phyloP scores from a whole-genome alignment of 1,140 invertebrate species.

The Chlorops oryzae region DNA sequence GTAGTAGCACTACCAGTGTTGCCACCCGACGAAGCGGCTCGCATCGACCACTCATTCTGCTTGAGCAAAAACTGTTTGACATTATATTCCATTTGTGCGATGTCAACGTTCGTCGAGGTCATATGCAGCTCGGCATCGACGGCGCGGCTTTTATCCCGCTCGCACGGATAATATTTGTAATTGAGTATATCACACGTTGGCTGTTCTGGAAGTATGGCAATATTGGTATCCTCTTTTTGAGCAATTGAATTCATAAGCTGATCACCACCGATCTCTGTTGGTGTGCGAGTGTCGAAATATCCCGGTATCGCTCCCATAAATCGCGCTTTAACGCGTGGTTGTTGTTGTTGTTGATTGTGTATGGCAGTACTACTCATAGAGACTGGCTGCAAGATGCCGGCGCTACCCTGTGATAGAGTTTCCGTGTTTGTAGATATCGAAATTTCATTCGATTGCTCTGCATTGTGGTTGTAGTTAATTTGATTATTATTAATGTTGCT shows the following conservation, averaged over 20 bases:
- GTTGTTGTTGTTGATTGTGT: too few relatives aligned
- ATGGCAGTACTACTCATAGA: too few relatives aligned
- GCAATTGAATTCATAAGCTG: too few relatives aligned
- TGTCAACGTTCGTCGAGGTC: constrained; percentile 47
- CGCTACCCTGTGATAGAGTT: too few relatives aligned
- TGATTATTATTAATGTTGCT: background rate
- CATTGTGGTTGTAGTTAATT: constrained; percentile 2
- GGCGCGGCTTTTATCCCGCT: constrained; percentile 39
- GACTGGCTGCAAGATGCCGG: too few relatives aligned
- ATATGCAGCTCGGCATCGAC: constrained; percentile 42
- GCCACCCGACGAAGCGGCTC: background rate
- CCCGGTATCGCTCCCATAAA: too few relatives aligned
- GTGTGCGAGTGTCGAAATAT: too few relatives aligned
- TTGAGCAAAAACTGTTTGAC: constrained; percentile 57
- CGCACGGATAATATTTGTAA: constrained; percentile 45
- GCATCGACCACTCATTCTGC: constrained; percentile 54
- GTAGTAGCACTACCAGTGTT: background rate
- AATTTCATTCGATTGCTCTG: too few relatives aligned
- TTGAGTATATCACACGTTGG: constrained; percentile 47
- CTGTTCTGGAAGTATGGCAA: constrained; percentile 31
- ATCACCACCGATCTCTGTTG: too few relatives aligned
- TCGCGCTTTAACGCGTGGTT: too few relatives aligned
- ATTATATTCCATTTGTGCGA: constrained; percentile 58
- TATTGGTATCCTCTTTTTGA: background rate
- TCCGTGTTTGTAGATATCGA: too few relatives aligned